A percentile compares a stretch with the other conserved stretches of the same genome.
Evolutionary conservation across 2,797 vertebrate genomes (phyloP).

Genomic region (Semaprochilodus insignis): DNA sequence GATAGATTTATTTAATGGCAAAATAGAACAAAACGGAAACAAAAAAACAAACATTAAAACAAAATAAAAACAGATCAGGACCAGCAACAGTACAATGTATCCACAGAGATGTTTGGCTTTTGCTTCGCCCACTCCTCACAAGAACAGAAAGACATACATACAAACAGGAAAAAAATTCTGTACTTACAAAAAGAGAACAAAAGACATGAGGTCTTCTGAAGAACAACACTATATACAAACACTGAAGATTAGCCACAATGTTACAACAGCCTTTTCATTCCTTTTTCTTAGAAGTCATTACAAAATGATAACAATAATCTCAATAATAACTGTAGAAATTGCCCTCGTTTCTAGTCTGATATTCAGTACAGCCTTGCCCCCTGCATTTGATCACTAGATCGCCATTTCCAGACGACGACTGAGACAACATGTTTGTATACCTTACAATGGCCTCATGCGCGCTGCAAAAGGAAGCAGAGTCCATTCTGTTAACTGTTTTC

Average conservation of each 20-base stretch:
- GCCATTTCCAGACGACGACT: constrained; percentile 10
- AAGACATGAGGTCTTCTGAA: constrained; percentile 66
- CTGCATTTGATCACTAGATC: constrained; percentile 71
- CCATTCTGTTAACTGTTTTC: constrained; percentile 7
- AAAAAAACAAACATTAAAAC: constrained; percentile 69
- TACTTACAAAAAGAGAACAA: constrained; percentile 88
- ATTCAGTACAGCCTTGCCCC: constrained; percentile 82
- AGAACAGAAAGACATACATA: constrained; percentile 56
- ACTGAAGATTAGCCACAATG: constrained; percentile 89
- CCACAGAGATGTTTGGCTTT: constrained; percentile 76
- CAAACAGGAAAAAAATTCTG: constrained; percentile 79
- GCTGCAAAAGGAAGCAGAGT: constrained; percentile 10
- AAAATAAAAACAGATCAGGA: constrained; percentile 73
- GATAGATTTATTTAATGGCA: constrained; percentile 99
- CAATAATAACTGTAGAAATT: constrained; percentile 77
- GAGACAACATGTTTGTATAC: not conserved
- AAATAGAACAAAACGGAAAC: constrained; percentile 86
- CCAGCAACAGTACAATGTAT: constrained; percentile 79
- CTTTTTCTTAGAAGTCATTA: constrained; percentile 85
- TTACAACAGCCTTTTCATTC: constrained; percentile 88
- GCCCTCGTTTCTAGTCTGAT: constrained; percentile 84
- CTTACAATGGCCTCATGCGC: not conserved
- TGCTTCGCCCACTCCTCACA: constrained; percentile 70
- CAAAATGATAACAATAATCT: constrained; percentile 80
- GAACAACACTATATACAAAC: constrained; percentile 94